phyloP scores from a whole-genome alignment of 2,888 invertebrate genomes.

The Spisula solida region DNA sequence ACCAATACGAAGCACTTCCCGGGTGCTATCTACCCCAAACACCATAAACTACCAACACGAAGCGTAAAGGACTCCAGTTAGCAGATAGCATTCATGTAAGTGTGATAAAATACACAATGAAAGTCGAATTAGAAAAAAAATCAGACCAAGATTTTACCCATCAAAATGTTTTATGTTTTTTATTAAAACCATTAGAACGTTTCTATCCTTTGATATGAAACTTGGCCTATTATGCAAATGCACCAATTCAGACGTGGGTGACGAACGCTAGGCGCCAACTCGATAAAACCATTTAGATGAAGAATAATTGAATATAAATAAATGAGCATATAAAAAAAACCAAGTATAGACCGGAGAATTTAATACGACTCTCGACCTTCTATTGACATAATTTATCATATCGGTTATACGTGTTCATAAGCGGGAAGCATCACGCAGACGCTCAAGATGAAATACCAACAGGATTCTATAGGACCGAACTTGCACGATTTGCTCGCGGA shows the following conservation, averaged over 20 bases:
- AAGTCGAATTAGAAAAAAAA: background rate
- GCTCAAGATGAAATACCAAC: too few species aligned
- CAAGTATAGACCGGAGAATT: too few species aligned
- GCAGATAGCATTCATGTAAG: background rate
- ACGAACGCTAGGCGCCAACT: background rate
- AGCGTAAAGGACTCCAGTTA: background rate
- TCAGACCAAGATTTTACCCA: slow-evolving; percentile 1
- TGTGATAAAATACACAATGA: background rate
- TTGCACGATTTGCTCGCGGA: too few species aligned
- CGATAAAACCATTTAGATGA: background rate
- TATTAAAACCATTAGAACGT: background rate
- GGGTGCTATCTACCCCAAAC: background rate
- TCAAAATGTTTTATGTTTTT: background rate
- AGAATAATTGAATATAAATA: background rate
- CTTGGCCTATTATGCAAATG: background rate
- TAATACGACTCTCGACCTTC: too few species aligned
- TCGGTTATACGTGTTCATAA: too few species aligned
- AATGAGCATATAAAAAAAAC: background rate
- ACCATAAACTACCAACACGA: background rate
- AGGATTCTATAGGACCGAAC: too few species aligned
- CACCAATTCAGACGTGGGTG: background rate
- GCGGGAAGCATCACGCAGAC: too few species aligned
- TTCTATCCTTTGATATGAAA: background rate
- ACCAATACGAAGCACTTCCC: background rate
- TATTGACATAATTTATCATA: too few species aligned